These are phyloP conservation scores for Archips crataeganus DNA, from an alignment of 2,888 invertebrate species.

Conservation along the genomic window DNA sequence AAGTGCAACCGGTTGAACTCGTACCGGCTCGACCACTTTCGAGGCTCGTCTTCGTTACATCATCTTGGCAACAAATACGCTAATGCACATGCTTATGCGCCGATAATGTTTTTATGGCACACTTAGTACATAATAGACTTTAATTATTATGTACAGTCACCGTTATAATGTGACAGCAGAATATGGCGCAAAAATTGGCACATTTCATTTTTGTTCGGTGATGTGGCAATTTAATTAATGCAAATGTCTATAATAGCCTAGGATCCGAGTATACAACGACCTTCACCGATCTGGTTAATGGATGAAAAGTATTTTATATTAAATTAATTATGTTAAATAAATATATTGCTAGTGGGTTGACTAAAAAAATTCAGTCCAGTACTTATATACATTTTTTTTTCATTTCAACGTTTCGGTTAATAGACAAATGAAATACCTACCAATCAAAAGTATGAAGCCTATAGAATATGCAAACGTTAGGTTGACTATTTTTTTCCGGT, in stretches of 20 bases:
- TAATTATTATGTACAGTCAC: neutral
- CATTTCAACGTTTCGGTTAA: too few relatives aligned
- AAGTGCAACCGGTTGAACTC: slow-evolving; percentile 34
- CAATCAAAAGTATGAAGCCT: too few relatives aligned
- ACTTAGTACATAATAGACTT: slow-evolving; percentile 4
- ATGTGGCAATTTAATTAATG: neutral
- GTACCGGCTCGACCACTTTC: slow-evolving; percentile 74
- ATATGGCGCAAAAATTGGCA: neutral
- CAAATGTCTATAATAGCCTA: neutral
- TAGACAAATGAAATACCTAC: too few relatives aligned
- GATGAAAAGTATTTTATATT: too few relatives aligned
- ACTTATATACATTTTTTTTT: too few relatives aligned
- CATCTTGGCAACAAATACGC: slow-evolving; percentile 40
- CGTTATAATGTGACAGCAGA: slow-evolving; percentile 9
- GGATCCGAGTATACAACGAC: too few relatives aligned
- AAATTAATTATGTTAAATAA: too few relatives aligned
- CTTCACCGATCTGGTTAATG: too few relatives aligned
- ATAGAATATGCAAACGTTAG: too few relatives aligned
- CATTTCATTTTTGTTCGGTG: neutral
- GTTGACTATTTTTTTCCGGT: too few relatives aligned
- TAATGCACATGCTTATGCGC: slow-evolving; percentile 26
- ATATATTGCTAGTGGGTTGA: too few relatives aligned
- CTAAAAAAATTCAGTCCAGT: too few relatives aligned
- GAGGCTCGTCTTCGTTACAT: slow-evolving; percentile 62
- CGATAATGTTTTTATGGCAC: slow-evolving; percentile 11